Percentiles rank a stretch among this genome's conserved stretches.
phyloP scores from a whole-genome alignment of 2,797 vertebrate genomes.

The Delichon dasypus region DNA sequence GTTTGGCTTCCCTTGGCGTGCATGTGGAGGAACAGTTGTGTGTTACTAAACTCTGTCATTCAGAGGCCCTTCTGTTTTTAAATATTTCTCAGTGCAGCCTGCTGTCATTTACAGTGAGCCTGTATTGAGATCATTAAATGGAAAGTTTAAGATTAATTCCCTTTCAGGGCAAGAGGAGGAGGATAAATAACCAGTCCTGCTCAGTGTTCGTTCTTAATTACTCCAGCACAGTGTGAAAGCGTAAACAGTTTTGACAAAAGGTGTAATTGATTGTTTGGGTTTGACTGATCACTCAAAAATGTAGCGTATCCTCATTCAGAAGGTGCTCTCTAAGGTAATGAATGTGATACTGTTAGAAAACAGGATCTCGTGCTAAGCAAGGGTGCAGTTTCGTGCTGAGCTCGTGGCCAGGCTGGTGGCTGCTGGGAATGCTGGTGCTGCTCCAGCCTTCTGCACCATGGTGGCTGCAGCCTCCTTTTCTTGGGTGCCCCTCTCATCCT shows the following conservation, averaged over 20 bases:
- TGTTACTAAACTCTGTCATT: conserved; percentile 44
- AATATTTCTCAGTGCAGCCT: conserved; percentile 47
- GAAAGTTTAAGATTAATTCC: conserved; percentile 79
- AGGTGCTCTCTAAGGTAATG: conserved; percentile 59
- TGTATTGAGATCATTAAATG: conserved; percentile 71
- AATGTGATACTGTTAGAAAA: conserved; percentile 29
- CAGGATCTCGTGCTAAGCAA: not conserved
- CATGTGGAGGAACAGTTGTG: not conserved
- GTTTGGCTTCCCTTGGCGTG: not conserved
- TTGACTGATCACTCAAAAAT: conserved; percentile 74
- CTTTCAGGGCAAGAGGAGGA: conserved; percentile 76
- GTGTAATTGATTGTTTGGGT: conserved; percentile 74
- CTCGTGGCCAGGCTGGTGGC: not conserved
- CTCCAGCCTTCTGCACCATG: not conserved
- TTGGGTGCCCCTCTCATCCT: not conserved
- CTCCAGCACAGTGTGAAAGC: conserved; percentile 78
- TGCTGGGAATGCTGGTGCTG: not conserved
- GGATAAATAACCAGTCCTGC: conserved; percentile 71
- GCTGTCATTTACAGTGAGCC: conserved; percentile 54
- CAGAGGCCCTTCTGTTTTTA: conserved; percentile 54
- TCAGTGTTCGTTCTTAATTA: conserved; percentile 70
- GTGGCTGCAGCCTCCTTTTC: not conserved
- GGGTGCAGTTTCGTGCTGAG: rapidly evolving
- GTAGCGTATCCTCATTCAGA: conserved; percentile 66
- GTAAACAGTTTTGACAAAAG: conserved; percentile 81